Conservation (phyloP, 2,888 invertebrate species). For the Microplitis deprimator region DNA sequence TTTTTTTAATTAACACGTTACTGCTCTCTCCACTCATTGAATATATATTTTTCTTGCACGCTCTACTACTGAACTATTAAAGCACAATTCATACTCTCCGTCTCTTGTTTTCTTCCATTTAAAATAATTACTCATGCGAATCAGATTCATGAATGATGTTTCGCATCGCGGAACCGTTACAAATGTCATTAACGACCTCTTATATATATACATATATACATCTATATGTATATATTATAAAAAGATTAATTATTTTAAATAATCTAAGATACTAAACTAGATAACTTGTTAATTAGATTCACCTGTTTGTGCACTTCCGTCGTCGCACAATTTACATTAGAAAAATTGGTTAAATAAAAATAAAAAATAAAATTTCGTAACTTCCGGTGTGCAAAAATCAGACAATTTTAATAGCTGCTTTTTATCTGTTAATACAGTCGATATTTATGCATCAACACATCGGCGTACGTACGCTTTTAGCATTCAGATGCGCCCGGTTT, state of each 20-base stretch:
- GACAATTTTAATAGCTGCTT: conserved; percentile 17
- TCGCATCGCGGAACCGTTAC: conserved; percentile 20
- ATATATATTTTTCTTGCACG: conserved; percentile 45
- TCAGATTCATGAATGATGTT: conserved; percentile 14
- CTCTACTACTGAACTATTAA: conserved; percentile 20
- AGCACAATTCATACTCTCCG: conserved; percentile 22
- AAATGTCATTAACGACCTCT: conserved; percentile 14
- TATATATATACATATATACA: not conserved
- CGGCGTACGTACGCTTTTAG: not conserved
- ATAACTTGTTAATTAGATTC: conserved; percentile 19
- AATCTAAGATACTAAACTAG: conserved; percentile 17
- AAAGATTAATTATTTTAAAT: conserved; percentile 4
- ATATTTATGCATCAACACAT: conserved; percentile 2
- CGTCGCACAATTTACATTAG: not conserved
- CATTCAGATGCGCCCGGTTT: not conserved
- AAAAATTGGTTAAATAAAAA: not conserved
- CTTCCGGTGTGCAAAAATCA: conserved; percentile 21
- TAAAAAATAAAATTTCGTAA: conserved; percentile 18
- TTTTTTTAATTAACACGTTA: conserved; percentile 17
- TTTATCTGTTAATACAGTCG: conserved; percentile 21
- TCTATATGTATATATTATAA: not conserved
- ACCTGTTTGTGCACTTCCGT: conserved; percentile 11
- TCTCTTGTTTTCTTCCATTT: not conserved
- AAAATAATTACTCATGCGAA: conserved; percentile 13
- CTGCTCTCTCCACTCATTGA: conserved; percentile 42